Evolutionary conservation across 1,140 invertebrate species (phyloP).

Genomic region (Phthorimaea operculella): DNA sequence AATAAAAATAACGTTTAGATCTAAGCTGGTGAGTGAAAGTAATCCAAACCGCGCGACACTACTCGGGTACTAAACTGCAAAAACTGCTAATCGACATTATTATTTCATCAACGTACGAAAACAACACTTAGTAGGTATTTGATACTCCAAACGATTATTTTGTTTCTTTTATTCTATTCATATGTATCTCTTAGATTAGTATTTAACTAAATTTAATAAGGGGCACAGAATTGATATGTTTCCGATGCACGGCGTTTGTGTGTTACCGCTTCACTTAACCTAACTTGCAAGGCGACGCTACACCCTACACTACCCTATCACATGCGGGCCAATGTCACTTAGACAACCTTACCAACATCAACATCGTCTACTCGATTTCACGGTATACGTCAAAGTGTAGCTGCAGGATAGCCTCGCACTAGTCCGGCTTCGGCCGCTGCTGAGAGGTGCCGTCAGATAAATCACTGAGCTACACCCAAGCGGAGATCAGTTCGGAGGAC

Average conservation of each 20-base stretch:
- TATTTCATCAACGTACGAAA: slow-evolving; percentile 49
- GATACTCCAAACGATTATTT: slow-evolving; percentile 63
- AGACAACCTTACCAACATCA: slow-evolving; percentile 29
- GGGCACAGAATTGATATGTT: slow-evolving; percentile 71
- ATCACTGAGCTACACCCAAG: slow-evolving; percentile 1
- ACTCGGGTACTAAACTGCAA: slow-evolving; percentile 45
- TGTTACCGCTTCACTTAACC: slow-evolving; percentile 66
- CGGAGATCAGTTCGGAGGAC: slow-evolving; percentile 1
- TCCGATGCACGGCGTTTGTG: slow-evolving; percentile 69
- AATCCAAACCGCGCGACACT: slow-evolving; percentile 49
- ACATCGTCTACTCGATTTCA: slow-evolving; percentile 45
- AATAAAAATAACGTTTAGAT: slow-evolving; percentile 51
- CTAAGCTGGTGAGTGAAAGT: slow-evolving; percentile 40
- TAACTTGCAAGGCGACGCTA: slow-evolving; percentile 67
- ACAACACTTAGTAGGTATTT: slow-evolving; percentile 62
- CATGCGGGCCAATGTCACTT: slow-evolving; percentile 66
- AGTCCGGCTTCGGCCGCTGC: neutral
- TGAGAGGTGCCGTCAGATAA: neutral
- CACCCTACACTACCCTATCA: slow-evolving; percentile 65
- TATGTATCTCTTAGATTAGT: slow-evolving; percentile 66
- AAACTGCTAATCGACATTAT: slow-evolving; percentile 40
- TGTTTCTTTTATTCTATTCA: slow-evolving; percentile 62
- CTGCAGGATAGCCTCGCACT: neutral
- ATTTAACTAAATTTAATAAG: slow-evolving; percentile 66
- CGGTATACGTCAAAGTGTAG: slow-evolving; percentile 45